These are phyloP conservation scores for Periplaneta americana DNA, from an alignment of 1,140 invertebrate genomes.

Conservation along the genomic window DNA sequence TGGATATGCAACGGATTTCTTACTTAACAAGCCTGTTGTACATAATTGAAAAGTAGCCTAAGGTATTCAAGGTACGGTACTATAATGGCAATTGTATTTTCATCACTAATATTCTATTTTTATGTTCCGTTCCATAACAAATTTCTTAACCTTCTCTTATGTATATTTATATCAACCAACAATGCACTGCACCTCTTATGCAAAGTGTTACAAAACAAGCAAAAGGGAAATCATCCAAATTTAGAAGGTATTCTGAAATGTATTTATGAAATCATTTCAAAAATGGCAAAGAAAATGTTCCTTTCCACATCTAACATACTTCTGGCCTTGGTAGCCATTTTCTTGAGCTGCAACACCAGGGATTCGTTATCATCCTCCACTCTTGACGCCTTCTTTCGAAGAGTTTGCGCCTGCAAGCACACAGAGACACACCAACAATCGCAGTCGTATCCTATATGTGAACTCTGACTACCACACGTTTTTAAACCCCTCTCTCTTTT, in stretches of 20 bases:
- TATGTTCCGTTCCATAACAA: too few species aligned
- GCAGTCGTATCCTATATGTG: too few species aligned
- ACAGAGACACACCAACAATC: constrained; percentile 6
- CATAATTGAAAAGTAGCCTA: too few species aligned
- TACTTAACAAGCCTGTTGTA: too few species aligned
- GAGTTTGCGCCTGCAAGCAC: constrained; percentile 63
- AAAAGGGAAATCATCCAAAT: neutral
- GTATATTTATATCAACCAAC: neutral
- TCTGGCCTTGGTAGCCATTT: constrained; percentile 82
- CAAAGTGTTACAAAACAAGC: neutral
- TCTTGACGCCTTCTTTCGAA: constrained; percentile 78
- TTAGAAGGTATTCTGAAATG: neutral
- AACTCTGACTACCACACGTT: too few species aligned
- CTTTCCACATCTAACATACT: constrained; percentile 45
- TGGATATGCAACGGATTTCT: too few species aligned
- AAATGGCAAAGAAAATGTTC: neutral
- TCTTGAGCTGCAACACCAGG: constrained; percentile 85
- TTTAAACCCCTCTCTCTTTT: too few species aligned
- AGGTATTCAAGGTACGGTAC: too few species aligned
- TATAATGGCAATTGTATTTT: too few species aligned
- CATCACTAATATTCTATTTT: too few species aligned
- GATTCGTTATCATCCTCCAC: constrained; percentile 93
- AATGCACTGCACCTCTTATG: neutral
- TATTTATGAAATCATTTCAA: neutral
- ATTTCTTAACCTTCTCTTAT: too few species aligned